Percentiles rank a stretch among this genome's conserved stretches.
Evolutionary conservation across 1,140 invertebrate species (phyloP).

Genomic region (Semibalanus balanoides): DNA sequence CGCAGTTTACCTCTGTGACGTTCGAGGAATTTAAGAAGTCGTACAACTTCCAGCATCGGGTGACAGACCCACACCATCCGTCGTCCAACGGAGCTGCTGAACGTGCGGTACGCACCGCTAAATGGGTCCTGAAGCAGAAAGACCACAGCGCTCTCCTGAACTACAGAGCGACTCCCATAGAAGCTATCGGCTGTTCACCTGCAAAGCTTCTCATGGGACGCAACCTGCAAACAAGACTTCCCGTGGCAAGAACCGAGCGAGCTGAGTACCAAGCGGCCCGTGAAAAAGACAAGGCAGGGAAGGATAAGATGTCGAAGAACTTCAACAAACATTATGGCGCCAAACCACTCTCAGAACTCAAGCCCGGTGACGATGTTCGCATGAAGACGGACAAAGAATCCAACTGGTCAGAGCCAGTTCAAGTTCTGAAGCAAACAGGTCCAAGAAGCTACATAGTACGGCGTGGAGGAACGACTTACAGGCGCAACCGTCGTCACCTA

Average conservation of each 20-base stretch:
- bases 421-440: background rate
- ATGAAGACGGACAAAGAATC: background rate
- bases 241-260: background rate
- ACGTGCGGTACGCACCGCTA: background rate
- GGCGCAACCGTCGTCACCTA: background rate
- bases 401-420: background rate
- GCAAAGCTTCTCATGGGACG: background rate
- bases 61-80: background rate
- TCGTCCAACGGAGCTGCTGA: background rate
- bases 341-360: background rate
- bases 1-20: background rate
- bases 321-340: background rate
- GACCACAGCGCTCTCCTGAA: background rate
- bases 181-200: background rate
- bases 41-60: background rate
- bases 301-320: background rate
- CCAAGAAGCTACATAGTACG: background rate
- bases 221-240: background rate
- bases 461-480: background rate
- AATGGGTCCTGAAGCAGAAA: background rate
- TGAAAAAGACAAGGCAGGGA: background rate
- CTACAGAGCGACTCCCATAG: background rate
- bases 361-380: background rate
- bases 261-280: background rate
- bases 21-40: background rate